Evolutionary conservation across 1,140 invertebrate species (phyloP).

Genomic region (Bombus balteatus): DNA sequence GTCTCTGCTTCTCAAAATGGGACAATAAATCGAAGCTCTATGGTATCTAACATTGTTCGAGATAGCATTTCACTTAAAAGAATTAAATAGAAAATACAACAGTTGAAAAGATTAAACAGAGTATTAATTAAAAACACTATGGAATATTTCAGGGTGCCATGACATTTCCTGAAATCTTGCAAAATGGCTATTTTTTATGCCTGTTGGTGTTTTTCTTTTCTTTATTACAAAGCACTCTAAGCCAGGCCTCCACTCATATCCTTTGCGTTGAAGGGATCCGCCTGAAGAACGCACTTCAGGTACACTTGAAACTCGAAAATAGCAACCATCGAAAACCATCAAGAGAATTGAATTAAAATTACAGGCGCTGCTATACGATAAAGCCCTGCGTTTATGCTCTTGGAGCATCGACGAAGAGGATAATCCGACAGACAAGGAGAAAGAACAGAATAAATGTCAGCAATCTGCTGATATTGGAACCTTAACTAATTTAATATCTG

Average conservation of each 20-base stretch:
- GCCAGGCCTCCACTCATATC: conserved; percentile 93
- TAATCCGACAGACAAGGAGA: conserved; percentile 76
- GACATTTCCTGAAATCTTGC: conserved; percentile 84
- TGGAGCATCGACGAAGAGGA: conserved; percentile 73
- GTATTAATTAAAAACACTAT: background rate
- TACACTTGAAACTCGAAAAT: conserved; percentile 70
- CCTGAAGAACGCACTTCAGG: conserved; percentile 91
- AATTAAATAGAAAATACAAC: background rate
- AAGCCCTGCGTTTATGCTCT: conserved; percentile 77
- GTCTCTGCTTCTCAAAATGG: conserved; percentile 77
- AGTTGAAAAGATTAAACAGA: background rate
- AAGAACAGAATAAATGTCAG: conserved; percentile 71
- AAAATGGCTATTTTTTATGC: conserved; percentile 91
- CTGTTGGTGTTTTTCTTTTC: conserved; percentile 88
- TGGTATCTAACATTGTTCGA: conserved; percentile 6
- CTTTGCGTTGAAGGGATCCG: conserved; percentile 91
- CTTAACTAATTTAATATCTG: conserved; percentile 92
- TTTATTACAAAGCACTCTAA: conserved; percentile 90
- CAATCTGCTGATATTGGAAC: conserved; percentile 85
- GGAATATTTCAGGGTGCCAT: conserved; percentile 57
- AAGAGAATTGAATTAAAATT: conserved; percentile 21
- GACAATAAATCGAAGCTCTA: conserved; percentile 20
- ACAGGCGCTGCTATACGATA: conserved; percentile 87
- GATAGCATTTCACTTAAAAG: background rate
- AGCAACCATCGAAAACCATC: background rate